phyloP scores from a whole-genome alignment of 2,113 vertebrate species.

The Phainopepla nitens region DNA sequence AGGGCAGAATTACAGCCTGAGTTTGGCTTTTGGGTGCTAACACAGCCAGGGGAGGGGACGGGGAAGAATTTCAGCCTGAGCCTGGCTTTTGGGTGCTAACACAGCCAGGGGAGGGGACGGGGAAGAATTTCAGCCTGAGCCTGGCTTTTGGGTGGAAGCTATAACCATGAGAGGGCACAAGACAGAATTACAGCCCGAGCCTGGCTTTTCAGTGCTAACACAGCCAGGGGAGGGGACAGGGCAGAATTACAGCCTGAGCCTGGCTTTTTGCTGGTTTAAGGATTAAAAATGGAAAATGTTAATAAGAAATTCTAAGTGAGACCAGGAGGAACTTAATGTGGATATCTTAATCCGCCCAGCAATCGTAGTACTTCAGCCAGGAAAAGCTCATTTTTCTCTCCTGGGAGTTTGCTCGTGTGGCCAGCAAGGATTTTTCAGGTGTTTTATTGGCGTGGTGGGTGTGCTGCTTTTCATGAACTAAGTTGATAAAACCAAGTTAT shows the following conservation, averaged over 20 bases:
- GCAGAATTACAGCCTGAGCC: background rate
- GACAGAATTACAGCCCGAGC: too few relatives aligned
- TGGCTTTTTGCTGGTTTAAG: background rate
- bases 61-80: too few relatives aligned
- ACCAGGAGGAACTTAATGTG: background rate
- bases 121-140: background rate
- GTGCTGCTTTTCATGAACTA: background rate
- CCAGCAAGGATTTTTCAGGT: background rate
- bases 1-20: background rate
- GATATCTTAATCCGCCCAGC: rapidly evolving
- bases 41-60: too few relatives aligned
- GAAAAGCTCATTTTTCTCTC: background rate
- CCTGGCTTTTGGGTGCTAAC: too few relatives aligned
- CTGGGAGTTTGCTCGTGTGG: background rate
- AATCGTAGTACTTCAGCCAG: rapidly evolving
- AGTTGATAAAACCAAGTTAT: background rate
- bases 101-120: too few relatives aligned
- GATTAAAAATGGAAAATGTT: background rate
- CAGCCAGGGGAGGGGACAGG: too few relatives aligned
- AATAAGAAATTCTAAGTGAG: rapidly evolving
- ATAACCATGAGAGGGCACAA: too few relatives aligned
- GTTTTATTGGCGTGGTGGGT: background rate
- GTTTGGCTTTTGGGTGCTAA: too few relatives aligned
- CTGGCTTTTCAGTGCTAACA: too few relatives aligned
- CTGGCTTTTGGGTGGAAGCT: too few relatives aligned